These are phyloP conservation scores for Penelope pileata DNA, from an alignment of 2,113 vertebrate genomes.

Conservation along the genomic window DNA sequence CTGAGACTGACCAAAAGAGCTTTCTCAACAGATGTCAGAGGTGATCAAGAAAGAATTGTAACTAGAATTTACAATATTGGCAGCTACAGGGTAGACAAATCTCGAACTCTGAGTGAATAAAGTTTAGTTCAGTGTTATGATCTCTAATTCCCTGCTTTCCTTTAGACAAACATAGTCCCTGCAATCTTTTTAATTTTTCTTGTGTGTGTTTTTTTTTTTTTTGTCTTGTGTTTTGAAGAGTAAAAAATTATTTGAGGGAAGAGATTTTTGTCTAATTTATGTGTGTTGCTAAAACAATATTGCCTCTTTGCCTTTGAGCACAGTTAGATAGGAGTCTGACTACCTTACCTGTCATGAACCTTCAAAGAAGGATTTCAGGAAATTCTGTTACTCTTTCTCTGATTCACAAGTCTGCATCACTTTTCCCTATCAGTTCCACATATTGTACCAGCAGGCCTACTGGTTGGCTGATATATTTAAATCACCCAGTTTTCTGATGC, in stretches of 20 bases:
- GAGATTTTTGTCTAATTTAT: not conserved
- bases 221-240: not conserved
- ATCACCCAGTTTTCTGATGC: not conserved
- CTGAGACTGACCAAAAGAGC: not conserved
- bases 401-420: not conserved
- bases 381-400: not conserved
- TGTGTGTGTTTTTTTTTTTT: accelerated
- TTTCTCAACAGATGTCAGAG: not conserved
- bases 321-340: not conserved
- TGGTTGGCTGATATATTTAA: not conserved
- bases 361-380: not conserved
- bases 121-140: not conserved
- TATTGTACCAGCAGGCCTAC: not conserved
- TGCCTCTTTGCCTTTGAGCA: not conserved
- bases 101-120: not conserved
- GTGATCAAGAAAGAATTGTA: not conserved
- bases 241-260: not conserved
- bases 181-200: not conserved
- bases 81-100: not conserved
- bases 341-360: not conserved
- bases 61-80: not conserved
- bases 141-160: not conserved
- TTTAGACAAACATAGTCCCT: not conserved
- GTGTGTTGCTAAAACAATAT: not conserved
- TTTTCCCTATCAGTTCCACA: not conserved